Percentiles rank a stretch among this genome's conserved stretches.
Evolutionary conservation across 2,797 vertebrate species (phyloP).

Genomic region (Rhinichthys osculus): DNA sequence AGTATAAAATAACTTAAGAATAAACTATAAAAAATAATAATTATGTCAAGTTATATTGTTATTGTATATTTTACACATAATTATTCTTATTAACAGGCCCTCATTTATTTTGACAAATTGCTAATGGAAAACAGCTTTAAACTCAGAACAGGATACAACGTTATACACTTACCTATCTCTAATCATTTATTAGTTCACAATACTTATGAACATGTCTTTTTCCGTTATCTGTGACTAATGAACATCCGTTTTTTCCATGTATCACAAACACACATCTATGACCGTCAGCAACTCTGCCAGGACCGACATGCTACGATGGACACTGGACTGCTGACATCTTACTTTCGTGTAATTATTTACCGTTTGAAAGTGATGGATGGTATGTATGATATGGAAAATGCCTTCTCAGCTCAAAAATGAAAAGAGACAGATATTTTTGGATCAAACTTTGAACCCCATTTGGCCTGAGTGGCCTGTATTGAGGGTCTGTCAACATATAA

Average conservation of each 20-base stretch:
- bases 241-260: constrained; percentile 50
- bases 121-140: background rate
- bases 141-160: background rate
- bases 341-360: constrained; percentile 61
- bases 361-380: background rate
- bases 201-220: background rate
- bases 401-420: constrained; percentile 40
- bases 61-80: background rate
- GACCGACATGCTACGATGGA: constrained; percentile 66
- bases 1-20: background rate
- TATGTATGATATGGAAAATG: constrained; percentile 32
- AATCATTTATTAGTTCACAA: constrained; percentile 12
- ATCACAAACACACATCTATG: constrained; percentile 16
- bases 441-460: constrained; percentile 41
- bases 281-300: constrained; percentile 68
- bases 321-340: constrained; percentile 77
- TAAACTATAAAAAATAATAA: background rate
- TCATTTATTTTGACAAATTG: background rate
- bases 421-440: constrained; percentile 31
- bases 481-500: constrained; percentile 4
- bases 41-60: background rate
- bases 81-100: background rate
- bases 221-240: constrained; percentile 30
- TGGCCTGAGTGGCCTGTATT: background rate
- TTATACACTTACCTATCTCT: background rate